Evolutionary conservation across 2,113 vertebrate species (phyloP).

Genomic region (Siphamia tubifer): DNA sequence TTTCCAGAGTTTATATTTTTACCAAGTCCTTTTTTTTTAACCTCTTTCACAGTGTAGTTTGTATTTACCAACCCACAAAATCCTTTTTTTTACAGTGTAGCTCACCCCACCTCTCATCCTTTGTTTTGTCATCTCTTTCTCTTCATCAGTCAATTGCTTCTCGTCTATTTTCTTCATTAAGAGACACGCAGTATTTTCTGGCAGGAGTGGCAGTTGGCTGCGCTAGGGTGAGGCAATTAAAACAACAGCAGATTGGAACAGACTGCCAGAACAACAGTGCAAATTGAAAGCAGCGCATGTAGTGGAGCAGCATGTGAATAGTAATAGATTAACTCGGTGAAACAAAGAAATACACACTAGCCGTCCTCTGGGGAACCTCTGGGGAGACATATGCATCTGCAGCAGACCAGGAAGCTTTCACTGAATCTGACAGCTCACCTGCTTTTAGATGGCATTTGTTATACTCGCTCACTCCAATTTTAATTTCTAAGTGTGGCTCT

Average conservation of each 20-base stretch:
- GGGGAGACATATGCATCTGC: slow-evolving; percentile 52
- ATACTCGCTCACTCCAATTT: slow-evolving; percentile 22
- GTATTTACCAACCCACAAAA: too few species aligned
- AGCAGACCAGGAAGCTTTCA: slow-evolving; percentile 25
- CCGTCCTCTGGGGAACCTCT: slow-evolving; percentile 13
- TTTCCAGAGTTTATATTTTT: too few species aligned
- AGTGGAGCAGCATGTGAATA: slow-evolving; percentile 56
- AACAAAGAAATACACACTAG: slow-evolving; percentile 48
- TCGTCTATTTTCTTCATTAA: slow-evolving; percentile 73
- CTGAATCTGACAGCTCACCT: slow-evolving; percentile 45
- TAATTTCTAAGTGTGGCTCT: slow-evolving; percentile 40
- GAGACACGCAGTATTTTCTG: slow-evolving; percentile 69
- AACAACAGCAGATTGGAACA: slow-evolving; percentile 78
- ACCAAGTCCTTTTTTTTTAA: too few species aligned
- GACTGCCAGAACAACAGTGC: slow-evolving; percentile 73
- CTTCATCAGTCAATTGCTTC: slow-evolving; percentile 55
- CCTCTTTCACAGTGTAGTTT: too few species aligned
- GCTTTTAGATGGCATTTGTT: slow-evolving; percentile 27
- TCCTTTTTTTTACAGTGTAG: too few species aligned
- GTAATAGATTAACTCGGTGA: slow-evolving; percentile 66
- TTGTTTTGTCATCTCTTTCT: slow-evolving; percentile 15
- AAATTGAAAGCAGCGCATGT: slow-evolving; percentile 71
- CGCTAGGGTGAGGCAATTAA: slow-evolving; percentile 75
- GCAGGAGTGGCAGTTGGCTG: slow-evolving; percentile 63
- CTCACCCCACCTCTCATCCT: slow-evolving; percentile 8